Evolutionary conservation across 2,888 invertebrate genomes (phyloP).

Genomic region (Ctena decussata): DNA sequence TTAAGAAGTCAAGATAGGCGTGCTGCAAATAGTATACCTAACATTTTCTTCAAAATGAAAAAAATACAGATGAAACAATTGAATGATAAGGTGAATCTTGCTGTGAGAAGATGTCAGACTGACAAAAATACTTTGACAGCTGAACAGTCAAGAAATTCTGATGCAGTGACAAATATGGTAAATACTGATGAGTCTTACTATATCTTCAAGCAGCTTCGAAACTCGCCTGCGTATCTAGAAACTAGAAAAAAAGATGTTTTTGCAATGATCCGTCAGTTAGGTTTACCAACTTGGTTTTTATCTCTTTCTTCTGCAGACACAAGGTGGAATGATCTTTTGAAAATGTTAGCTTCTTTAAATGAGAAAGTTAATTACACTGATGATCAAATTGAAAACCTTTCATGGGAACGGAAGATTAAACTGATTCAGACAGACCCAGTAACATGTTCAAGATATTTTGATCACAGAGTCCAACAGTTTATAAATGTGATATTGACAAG

Average conservation of each 20-base stretch:
- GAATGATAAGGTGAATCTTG: conserved; percentile 56
- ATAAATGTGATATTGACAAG: conserved; percentile 23
- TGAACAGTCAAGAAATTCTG: conserved; percentile 24
- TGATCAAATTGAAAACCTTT: conserved; percentile 17
- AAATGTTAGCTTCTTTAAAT: conserved; percentile 39
- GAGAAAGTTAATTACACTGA: conserved; percentile 25
- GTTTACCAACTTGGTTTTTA: conserved; percentile 65
- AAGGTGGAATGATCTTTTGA: conserved; percentile 50
- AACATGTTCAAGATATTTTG: conserved; percentile 33
- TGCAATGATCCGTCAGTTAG: conserved; percentile 66
- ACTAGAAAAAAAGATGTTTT: conserved; percentile 58
- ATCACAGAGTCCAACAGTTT: conserved; percentile 42
- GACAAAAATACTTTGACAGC: conserved; percentile 38
- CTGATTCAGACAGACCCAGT: conserved; percentile 18
- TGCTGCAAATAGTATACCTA: conserved; percentile 44
- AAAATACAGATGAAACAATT: conserved; percentile 50
- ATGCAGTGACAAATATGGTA: conserved; percentile 46
- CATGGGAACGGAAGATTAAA: conserved; percentile 51
- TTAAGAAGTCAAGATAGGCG: conserved; percentile 28
- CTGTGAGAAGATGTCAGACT: conserved; percentile 48
- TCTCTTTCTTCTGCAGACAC: conserved; percentile 62
- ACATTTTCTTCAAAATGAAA: conserved; percentile 48
- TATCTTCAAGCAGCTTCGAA: conserved; percentile 66
- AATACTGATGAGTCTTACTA: conserved; percentile 82
- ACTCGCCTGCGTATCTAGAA: conserved; percentile 44